Evolutionary conservation across 2,797 vertebrate species (phyloP), one percentile per base, ranked within the genome.

Genomic region (Acanthurus lineatus): DNA sequence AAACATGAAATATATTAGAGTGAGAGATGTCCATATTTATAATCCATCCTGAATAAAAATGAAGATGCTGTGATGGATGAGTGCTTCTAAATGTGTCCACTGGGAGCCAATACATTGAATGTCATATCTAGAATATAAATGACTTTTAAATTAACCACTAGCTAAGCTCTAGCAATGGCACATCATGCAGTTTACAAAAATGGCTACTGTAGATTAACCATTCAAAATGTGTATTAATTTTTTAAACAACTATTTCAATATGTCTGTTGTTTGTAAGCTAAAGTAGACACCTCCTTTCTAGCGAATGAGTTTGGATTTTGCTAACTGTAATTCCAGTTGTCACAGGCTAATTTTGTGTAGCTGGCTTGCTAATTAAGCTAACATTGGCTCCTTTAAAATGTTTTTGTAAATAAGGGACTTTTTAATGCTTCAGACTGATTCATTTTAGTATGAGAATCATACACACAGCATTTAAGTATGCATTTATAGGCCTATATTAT

Each of bases 1-100:
- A 78, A 81, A 87, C 59, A 81, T 51, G 35, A 19, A 65, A 8
- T 65, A 52, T 51, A 52, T 80, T 65, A 40, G 9, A 71, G 73
- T 12, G 45, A 38, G 53, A 17, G 51, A 38, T 68, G 12, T 59
- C 54, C 7, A 53, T 57, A 44, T 69, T 44, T 59, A 19, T 15
- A 22, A n/a, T 19, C 14, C 38, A 17, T 25, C 1, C 38, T 17
- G 69, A 53, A 69, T 79, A 57, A 66, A 22, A 68, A 19, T 59
- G 16, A 67, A 59, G 44, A 48, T 19, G n/a, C 40, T 71, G 14
- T 22, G 7, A 73, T 40, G 17, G 28, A 45, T 63, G 9, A 32
- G 22, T 8, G 57, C 16, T 19, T 19, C 10, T 42, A 59, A 19
- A 44, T 19, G 2, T 1, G 0, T 67, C 16, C 15, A 59, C 0